Percentiles rank a stretch among this genome's conserved stretches.
Conservation (phyloP, 2,113 vertebrate species). For the Alligator sinensis region DNA sequence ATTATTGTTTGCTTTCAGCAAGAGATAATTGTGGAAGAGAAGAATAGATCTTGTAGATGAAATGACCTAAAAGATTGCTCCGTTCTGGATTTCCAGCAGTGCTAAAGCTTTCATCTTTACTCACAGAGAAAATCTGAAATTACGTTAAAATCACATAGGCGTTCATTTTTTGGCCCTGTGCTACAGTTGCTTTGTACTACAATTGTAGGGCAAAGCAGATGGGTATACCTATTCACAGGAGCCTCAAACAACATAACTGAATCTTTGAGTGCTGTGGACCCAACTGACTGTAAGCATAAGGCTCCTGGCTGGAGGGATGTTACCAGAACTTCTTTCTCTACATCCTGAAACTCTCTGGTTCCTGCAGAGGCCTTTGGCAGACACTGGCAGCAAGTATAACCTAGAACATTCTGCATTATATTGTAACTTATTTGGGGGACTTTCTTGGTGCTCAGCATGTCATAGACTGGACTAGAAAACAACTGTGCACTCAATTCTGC, state of each 20-base stretch:
- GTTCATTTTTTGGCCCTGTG: background rate
- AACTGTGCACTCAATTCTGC: background rate
- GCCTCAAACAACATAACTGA: background rate
- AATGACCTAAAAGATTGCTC: background rate
- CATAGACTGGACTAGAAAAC: background rate
- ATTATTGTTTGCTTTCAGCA: constrained; percentile 28
- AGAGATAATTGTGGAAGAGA: background rate
- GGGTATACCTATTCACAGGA: background rate
- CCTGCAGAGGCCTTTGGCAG: background rate
- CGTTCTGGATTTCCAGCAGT: background rate
- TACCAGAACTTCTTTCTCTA: background rate
- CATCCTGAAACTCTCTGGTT: background rate
- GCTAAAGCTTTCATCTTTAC: constrained; percentile 1
- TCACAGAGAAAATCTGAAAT: background rate
- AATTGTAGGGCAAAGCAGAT: background rate
- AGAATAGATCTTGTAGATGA: constrained; percentile 9
- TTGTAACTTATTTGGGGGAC: background rate
- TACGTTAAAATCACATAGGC: background rate
- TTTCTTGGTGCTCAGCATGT: background rate
- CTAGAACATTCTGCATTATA: background rate
- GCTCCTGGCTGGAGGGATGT: background rate
- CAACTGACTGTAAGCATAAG: background rate
- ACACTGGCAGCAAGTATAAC: background rate
- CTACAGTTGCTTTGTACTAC: background rate
- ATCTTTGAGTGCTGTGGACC: background rate